Conservation (phyloP, 2,888 invertebrate species). For the Automeris io region DNA sequence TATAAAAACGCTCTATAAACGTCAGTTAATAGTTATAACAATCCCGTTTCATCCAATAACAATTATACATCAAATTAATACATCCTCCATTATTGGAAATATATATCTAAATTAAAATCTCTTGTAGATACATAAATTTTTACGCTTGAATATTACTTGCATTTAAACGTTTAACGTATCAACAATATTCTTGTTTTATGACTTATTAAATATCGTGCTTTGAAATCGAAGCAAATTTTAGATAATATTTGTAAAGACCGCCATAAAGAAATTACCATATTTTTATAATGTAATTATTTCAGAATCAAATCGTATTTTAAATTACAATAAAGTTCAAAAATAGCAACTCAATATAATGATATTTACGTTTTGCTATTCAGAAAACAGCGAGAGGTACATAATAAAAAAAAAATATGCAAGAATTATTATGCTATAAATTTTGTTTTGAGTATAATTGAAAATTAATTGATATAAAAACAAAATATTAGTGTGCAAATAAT, state of each 20-base stretch:
- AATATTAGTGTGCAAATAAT: no score
- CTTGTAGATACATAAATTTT: slow-evolving; percentile 1
- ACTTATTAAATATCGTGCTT: neutral
- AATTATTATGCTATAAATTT: no score
- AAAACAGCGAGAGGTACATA: no score
- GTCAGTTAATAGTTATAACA: neutral
- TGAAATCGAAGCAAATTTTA: neutral
- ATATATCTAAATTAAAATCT: slow-evolving; percentile 4
- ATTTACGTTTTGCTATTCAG: no score
- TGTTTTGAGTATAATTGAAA: no score
- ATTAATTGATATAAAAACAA: no score
- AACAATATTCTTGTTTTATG: neutral
- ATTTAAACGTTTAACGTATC: neutral
- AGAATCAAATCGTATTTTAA: no score
- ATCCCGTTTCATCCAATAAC: slow-evolving; percentile 1
- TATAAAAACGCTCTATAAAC: slow-evolving; percentile 2
- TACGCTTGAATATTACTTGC: neutral
- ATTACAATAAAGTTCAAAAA: no score
- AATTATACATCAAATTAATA: slow-evolving; percentile 2
- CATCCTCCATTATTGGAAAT: neutral
- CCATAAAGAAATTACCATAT: no score
- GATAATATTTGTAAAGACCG: neutral
- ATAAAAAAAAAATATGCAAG: no score
- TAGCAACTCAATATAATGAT: no score
- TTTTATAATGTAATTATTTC: no score